phyloP scores from a whole-genome alignment of 1,140 invertebrate genomes.

The Papilio machaon region DNA sequence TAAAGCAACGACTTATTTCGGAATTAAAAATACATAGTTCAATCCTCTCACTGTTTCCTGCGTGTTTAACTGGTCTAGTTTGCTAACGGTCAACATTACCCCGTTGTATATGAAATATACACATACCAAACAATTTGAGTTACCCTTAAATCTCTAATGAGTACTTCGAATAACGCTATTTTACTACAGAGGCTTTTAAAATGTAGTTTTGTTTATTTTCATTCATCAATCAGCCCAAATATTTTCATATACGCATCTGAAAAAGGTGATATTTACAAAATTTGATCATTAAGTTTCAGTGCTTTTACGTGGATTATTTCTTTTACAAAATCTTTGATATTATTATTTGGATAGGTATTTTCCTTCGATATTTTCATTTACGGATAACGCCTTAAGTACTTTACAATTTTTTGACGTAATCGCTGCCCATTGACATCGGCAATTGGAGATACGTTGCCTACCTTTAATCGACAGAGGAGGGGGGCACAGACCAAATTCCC shows the following conservation, averaged over 20 bases:
- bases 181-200: not conserved
- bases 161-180: not conserved
- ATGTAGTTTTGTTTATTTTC: not conserved
- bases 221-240: not conserved
- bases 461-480: too few species aligned
- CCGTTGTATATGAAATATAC: constrained; percentile 3
- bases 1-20: not conserved
- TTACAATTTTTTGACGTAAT: too few species aligned
- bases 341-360: not conserved
- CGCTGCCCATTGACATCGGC: too few species aligned
- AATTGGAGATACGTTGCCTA: too few species aligned
- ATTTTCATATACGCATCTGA: not conserved
- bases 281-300: not conserved
- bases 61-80: not conserved
- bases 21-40: not conserved
- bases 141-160: not conserved
- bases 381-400: too few species aligned
- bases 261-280: too few species aligned
- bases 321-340: not conserved
- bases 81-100: constrained; percentile 4
- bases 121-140: not conserved
- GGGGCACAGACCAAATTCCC: too few species aligned
- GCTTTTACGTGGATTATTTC: not conserved
- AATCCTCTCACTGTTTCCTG: not conserved
- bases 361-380: too few species aligned